Evolutionary conservation across 2,888 invertebrate genomes (phyloP).

Genomic region (Drosophila kambysellisi): DNA sequence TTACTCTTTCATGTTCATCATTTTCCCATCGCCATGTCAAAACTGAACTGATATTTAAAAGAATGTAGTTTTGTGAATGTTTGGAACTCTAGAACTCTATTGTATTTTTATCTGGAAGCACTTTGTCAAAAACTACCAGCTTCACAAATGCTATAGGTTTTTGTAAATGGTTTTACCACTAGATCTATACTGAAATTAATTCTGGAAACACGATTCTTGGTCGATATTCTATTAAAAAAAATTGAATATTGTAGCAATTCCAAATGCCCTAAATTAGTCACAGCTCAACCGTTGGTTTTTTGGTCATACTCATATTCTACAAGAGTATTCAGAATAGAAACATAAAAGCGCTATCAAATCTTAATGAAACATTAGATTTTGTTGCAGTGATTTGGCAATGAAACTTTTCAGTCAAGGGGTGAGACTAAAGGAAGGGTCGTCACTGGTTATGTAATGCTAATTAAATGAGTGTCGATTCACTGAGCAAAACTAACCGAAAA

Average conservation of each 20-base stretch:
- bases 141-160: neutral
- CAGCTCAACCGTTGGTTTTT: neutral
- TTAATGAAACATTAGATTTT: constrained; percentile 61
- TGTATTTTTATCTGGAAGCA: no score
- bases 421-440: neutral
- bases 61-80: neutral
- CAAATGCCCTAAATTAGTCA: neutral
- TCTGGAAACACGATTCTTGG: neutral
- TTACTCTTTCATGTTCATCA: neutral
- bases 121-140: neutral
- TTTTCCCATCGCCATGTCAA: no score
- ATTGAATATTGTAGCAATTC: neutral
- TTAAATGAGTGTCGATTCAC: constrained; percentile 11
- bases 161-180: neutral
- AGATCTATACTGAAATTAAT: neutral
- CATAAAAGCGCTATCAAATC: constrained; percentile 48
- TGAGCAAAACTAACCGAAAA: neutral
- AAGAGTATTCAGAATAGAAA: constrained; percentile 1
- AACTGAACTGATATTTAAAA: neutral
- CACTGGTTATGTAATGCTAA: constrained; percentile 19
- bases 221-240: neutral
- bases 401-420: neutral
- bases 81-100: no score
- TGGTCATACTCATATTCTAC: neutral
- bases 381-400: constrained; percentile 55